These are phyloP conservation scores for Laterallus jamaicensis DNA, from an alignment of 2,113 vertebrate genomes.

Conservation along the genomic window DNA sequence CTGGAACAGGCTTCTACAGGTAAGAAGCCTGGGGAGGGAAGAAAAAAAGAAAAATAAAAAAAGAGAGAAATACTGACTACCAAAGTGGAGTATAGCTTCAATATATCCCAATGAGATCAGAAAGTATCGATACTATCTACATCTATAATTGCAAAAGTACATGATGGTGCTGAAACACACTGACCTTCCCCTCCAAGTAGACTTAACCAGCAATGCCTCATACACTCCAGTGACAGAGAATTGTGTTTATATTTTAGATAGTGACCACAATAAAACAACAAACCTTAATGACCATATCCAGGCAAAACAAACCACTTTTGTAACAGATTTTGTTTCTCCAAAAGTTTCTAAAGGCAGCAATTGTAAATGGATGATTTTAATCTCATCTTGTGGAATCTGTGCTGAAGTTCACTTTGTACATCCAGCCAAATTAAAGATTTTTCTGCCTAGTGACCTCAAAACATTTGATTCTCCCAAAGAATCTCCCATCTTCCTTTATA, in stretches of 20 bases:
- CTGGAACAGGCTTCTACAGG: not conserved
- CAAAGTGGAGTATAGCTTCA: not conserved
- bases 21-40: not conserved
- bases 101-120: not conserved
- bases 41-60: not conserved
- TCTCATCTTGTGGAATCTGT: not conserved
- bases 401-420: constrained; percentile 16
- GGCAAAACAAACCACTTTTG: constrained; percentile 34
- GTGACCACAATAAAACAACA: not conserved
- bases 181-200: not conserved
- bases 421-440: constrained; percentile 52
- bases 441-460: constrained; percentile 3
- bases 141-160: not conserved
- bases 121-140: not conserved
- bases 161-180: not conserved
- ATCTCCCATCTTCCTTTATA: not conserved
- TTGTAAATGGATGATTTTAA: constrained; percentile 4
- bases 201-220: not conserved
- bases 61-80: not conserved
- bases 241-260: not conserved
- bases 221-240: not conserved
- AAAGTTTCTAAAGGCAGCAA: not conserved
- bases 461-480: not conserved
- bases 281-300: not conserved
- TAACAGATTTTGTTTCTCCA: not conserved